phyloP scores from a whole-genome alignment of 2,113 vertebrate genomes.

The Notiomystis cincta region DNA sequence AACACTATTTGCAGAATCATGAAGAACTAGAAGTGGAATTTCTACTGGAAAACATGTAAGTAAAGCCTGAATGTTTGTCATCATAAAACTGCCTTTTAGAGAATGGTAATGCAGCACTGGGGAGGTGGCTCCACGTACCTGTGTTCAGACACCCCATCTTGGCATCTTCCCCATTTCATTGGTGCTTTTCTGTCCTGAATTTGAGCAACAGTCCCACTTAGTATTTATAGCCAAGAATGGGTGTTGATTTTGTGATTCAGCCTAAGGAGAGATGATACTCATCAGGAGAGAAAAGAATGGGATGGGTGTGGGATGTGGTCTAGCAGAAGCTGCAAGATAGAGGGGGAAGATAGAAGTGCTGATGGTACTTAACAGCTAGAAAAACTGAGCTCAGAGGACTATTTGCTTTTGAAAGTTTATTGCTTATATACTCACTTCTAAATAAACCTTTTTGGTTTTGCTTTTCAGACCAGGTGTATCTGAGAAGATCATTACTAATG shows the following conservation, averaged over 20 bases:
- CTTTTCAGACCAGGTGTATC: constrained; percentile 51
- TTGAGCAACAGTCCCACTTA: neutral
- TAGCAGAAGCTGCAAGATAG: rapidly evolving
- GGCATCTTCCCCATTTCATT: rapidly evolving
- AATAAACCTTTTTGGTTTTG: neutral
- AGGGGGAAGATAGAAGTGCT: neutral
- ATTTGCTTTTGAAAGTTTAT: neutral
- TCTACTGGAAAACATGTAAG: constrained; percentile 57
- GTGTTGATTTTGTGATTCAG: neutral
- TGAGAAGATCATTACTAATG: constrained; percentile 63
- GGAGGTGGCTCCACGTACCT: neutral
- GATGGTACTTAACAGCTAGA: neutral
- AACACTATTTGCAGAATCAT: constrained; percentile 26
- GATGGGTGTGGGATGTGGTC: too few species aligned
- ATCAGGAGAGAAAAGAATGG: neutral
- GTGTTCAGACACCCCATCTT: neutral
- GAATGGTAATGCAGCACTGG: neutral
- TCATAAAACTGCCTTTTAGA: neutral
- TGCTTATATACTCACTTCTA: neutral
- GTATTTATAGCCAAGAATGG: neutral
- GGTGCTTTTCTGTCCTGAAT: neutral
- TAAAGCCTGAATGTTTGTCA: neutral
- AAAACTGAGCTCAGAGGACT: neutral
- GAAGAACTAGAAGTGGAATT: constrained; percentile 66
- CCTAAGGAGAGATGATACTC: neutral